Conservation (phyloP, 2,113 vertebrate species). For the Lycaon pictus region DNA sequence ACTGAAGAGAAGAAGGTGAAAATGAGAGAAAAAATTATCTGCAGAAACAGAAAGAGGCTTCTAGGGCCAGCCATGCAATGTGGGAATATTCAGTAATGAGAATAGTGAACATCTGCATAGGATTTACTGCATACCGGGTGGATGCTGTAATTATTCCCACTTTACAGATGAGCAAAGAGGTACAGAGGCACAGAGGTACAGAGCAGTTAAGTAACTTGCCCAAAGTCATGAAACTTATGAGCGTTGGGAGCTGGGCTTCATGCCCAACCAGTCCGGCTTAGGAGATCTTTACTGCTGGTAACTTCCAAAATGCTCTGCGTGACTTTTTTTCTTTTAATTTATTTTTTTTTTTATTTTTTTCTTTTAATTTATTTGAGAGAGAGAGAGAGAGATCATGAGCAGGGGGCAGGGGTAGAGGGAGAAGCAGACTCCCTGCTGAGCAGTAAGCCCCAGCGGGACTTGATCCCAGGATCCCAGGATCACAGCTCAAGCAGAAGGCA, state of each 20-base stretch:
- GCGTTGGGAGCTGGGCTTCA: background rate
- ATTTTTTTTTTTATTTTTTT: too few species aligned
- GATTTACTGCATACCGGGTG: background rate
- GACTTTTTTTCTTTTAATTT: too few species aligned
- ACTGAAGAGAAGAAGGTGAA: background rate
- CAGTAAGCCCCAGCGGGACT: too few species aligned
- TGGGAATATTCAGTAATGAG: background rate
- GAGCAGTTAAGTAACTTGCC: background rate
- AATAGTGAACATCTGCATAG: background rate
- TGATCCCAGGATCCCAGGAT: too few species aligned
- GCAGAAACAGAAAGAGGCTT: background rate
- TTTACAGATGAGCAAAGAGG: background rate
- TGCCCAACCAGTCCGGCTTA: background rate
- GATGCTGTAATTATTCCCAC: background rate
- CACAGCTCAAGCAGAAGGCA: too few species aligned
- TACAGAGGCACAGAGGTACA: background rate
- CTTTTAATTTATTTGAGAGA: too few species aligned
- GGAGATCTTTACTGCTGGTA: background rate
- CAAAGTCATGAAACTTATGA: background rate
- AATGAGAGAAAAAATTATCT: background rate
- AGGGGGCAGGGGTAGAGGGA: too few species aligned
- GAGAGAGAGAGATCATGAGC: too few species aligned
- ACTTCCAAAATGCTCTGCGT: background rate
- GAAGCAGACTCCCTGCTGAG: too few species aligned
- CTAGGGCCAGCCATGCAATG: background rate